Evolutionary conservation across 2,113 vertebrate genomes (phyloP).

Genomic region (Bos taurus): DNA sequence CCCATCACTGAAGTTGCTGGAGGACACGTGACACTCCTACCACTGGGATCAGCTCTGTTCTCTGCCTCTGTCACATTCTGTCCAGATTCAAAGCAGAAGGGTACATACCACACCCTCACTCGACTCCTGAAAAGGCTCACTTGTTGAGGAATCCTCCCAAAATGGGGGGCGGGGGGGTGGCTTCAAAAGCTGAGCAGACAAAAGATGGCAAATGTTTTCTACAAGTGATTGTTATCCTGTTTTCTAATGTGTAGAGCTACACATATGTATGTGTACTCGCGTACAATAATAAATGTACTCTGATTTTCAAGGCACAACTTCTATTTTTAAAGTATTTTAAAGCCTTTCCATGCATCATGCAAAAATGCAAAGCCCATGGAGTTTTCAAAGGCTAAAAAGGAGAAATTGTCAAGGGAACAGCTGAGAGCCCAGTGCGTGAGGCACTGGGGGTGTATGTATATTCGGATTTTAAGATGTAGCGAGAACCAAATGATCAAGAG

Average conservation of each 20-base stretch:
- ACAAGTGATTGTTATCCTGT: not conserved
- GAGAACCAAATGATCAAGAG: slow-evolving; percentile 74
- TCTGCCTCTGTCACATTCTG: not conserved
- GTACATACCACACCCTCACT: not conserved
- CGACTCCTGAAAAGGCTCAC: not conserved
- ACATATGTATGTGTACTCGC: not conserved
- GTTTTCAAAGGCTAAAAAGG: slow-evolving; percentile 14
- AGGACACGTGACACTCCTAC: not conserved
- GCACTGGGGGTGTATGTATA: slow-evolving; percentile 37
- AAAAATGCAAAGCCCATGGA: not conserved
- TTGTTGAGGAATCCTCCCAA: not conserved
- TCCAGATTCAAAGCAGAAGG: not conserved
- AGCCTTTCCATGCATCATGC: not conserved
- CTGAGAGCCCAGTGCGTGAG: not conserved
- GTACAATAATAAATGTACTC: not conserved
- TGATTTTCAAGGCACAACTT: slow-evolving; percentile 19
- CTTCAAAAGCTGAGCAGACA: not conserved
- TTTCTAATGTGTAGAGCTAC: not conserved
- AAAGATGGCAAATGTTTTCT: not conserved
- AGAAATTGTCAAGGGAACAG: not conserved
- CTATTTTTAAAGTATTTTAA: not conserved
- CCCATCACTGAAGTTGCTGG: not conserved
- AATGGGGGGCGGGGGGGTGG: fast-evolving
- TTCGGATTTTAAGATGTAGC: slow-evolving; percentile 69
- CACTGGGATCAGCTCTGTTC: not conserved